Percentiles rank a stretch among this genome's conserved stretches.
Conservation (phyloP, 37 sponge, comb jelly and placozoan species). For the Eunapius fragilis region DNA sequence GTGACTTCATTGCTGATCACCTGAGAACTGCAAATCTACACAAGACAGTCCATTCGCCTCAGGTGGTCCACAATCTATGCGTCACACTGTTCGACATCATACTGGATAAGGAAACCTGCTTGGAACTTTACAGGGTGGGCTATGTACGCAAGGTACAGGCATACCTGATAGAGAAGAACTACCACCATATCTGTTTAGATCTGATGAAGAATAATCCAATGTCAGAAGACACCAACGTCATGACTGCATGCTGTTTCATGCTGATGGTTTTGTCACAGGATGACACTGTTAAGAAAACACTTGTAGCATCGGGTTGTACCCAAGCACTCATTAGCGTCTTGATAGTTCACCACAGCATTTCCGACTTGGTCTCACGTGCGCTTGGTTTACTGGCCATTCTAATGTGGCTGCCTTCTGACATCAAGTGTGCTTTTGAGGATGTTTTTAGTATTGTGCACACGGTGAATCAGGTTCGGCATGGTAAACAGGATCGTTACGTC, state of each 20-base stretch:
- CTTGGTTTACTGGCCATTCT: conserved; percentile 66
- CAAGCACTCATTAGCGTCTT: conserved; percentile 32
- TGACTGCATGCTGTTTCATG: conserved; percentile 71
- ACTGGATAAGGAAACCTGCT: conserved; percentile 61
- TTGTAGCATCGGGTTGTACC: conserved; percentile 50
- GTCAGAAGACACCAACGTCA: conserved; percentile 8
- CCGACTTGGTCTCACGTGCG: conserved; percentile 57
- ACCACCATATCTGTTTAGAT: conserved; percentile 21
- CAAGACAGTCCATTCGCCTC: not conserved
- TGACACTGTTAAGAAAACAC: conserved; percentile 63
- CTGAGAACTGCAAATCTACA: conserved; percentile 5
- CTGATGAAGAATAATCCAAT: conserved; percentile 19
- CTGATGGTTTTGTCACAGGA: conserved; percentile 74
- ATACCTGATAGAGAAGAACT: conserved; percentile 28
- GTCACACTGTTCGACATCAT: conserved; percentile 68
- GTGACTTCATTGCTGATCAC: not conserved
- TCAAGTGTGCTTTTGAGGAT: conserved; percentile 47
- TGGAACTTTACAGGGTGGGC: conserved; percentile 34
- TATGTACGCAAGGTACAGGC: conserved; percentile 57
- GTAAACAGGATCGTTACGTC: conserved; percentile 41
- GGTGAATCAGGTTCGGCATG: conserved; percentile 18
- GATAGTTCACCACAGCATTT: not conserved
- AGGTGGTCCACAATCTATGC: conserved; percentile 56
- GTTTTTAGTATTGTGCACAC: conserved; percentile 23
- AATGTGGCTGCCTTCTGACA: conserved; percentile 61